phyloP scores from a whole-genome alignment of 2,113 vertebrate species.

The Callaeas wilsoni region DNA sequence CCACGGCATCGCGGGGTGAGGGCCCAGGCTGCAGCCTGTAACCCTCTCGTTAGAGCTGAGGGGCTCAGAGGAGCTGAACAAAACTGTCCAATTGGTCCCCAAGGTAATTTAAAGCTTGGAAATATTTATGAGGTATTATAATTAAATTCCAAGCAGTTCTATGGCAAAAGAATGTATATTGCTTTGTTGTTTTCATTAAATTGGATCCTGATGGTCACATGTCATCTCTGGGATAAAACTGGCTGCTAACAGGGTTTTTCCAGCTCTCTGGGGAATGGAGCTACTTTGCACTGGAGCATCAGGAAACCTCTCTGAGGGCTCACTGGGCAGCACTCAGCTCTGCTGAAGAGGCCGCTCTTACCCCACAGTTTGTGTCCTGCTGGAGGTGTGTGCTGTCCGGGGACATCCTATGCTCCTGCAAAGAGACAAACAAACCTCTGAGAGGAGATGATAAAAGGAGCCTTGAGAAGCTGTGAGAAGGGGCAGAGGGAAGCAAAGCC shows the following conservation, averaged over 20 bases:
- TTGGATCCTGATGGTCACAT: fast-evolving
- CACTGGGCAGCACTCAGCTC: not conserved
- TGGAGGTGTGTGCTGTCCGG: fast-evolving
- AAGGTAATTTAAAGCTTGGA: not conserved
- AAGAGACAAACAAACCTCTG: too few species aligned
- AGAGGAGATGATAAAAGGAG: not conserved
- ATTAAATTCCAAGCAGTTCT: not conserved
- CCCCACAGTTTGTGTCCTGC: fast-evolving
- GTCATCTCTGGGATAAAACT: not conserved
- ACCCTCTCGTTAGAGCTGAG: not conserved
- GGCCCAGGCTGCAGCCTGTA: not conserved
- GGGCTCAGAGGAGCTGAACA: not conserved
- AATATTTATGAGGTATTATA: not conserved
- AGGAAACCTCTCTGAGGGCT: not conserved
- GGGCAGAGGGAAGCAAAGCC: not conserved
- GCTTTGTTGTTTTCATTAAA: not conserved
- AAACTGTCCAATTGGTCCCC: not conserved
- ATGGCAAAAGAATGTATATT: not conserved
- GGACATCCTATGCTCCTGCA: fast-evolving
- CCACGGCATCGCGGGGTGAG: fast-evolving
- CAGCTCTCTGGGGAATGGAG: not conserved
- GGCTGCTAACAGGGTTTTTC: not conserved
- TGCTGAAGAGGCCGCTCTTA: not conserved
- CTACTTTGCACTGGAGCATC: not conserved
- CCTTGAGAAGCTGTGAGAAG: not conserved